These are phyloP conservation scores for Rhysida immarginata DNA, from an alignment of 1,140 invertebrate genomes.

Conservation along the genomic window DNA sequence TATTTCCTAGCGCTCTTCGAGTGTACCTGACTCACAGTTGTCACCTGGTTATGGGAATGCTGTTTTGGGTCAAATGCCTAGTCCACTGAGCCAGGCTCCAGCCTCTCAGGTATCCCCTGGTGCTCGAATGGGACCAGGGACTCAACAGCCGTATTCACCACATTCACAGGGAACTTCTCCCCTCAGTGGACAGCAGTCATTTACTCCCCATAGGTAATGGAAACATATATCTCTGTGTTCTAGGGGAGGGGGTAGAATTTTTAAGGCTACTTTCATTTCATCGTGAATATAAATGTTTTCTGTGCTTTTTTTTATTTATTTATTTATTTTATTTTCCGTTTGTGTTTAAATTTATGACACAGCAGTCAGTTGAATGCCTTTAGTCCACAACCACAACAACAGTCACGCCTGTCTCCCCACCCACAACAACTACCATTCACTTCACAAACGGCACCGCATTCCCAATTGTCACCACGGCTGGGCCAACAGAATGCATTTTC, in stretches of 20 bases:
- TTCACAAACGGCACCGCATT: slow-evolving; percentile 13
- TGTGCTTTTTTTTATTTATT: neutral
- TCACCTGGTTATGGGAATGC: slow-evolving; percentile 41
- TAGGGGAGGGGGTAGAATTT: no score
- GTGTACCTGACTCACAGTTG: slow-evolving; percentile 52
- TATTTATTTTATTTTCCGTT: neutral
- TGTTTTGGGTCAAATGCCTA: slow-evolving; percentile 13
- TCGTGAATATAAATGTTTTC: neutral
- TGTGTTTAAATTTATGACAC: no score
- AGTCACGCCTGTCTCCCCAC: slow-evolving; percentile 22
- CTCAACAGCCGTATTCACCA: slow-evolving; percentile 33
- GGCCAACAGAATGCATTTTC: slow-evolving; percentile 7
- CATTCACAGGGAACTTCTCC: slow-evolving; percentile 24
- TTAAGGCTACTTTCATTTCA: neutral
- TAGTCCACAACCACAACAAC: slow-evolving; percentile 11
- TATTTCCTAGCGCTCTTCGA: slow-evolving; percentile 42
- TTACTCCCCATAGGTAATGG: slow-evolving; percentile 23
- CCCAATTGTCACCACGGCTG: slow-evolving; percentile 15
- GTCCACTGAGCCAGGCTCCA: slow-evolving; percentile 11
- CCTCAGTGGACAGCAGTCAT: slow-evolving; percentile 24
- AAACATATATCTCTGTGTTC: neutral
- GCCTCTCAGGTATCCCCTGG: slow-evolving; percentile 20
- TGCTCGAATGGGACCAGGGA: slow-evolving; percentile 11
- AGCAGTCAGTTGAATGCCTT: slow-evolving; percentile 6
- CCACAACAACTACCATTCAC: slow-evolving; percentile 8